These are phyloP conservation scores for Isichthys henryi DNA, from an alignment of 2,113 vertebrate genomes.

Conservation along the genomic window DNA sequence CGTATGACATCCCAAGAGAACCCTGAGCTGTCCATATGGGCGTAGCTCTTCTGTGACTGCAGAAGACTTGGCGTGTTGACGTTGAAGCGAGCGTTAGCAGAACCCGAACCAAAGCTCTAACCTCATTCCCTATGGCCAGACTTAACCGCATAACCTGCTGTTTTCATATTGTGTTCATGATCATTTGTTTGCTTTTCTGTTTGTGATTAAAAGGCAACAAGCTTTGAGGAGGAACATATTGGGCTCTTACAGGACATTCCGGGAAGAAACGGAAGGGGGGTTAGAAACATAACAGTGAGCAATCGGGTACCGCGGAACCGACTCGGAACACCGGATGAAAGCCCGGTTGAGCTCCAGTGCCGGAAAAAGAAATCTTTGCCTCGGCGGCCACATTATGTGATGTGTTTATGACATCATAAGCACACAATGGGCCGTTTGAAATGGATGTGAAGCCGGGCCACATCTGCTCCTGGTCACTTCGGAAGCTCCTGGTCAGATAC, in stretches of 20 bases:
- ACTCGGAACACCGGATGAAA: neutral
- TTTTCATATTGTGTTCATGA: neutral
- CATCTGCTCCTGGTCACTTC: neutral
- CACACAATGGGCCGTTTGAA: constrained; percentile 10
- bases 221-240: neutral
- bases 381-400: neutral
- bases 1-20: neutral
- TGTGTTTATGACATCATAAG: neutral
- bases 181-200: neutral
- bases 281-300: neutral
- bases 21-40: neutral
- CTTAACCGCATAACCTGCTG: neutral
- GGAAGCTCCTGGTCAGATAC: neutral
- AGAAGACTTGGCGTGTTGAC: neutral
- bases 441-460: neutral
- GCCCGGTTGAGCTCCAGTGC: neutral
- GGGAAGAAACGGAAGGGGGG: neutral
- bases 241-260: neutral
- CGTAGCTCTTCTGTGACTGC: neutral
- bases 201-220: neutral
- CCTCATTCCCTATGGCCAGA: neutral
- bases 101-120: neutral
- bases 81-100: neutral
- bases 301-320: neutral
- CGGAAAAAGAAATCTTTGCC: neutral